phyloP scores from a whole-genome alignment of 2,113 vertebrate species.

The Nibea coibor region DNA sequence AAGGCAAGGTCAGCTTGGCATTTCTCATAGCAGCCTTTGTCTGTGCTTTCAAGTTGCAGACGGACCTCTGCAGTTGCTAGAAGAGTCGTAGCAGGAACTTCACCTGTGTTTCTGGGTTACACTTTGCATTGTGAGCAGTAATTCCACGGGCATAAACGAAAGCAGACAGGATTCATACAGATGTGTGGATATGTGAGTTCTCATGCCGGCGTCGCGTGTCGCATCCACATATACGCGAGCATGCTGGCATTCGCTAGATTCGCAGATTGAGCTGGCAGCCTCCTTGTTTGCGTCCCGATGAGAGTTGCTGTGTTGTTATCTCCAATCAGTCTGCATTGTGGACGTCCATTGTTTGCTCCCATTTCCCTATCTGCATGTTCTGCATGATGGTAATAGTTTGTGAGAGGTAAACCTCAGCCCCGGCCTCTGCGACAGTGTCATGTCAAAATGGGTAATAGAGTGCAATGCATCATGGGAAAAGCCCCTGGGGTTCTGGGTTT shows the following conservation, averaged over 20 bases:
- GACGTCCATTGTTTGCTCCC: conserved; percentile 51
- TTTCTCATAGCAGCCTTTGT: conserved; percentile 38
- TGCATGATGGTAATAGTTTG: conserved; percentile 66
- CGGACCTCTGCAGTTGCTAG: conserved; percentile 6
- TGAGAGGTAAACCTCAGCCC: conserved; percentile 71
- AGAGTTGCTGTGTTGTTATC: conserved; percentile 47
- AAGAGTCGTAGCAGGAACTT: conserved; percentile 35
- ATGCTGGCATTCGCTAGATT: conserved; percentile 18
- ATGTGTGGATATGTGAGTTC: conserved; percentile 48
- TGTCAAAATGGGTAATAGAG: conserved; percentile 75
- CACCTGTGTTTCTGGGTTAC: conserved; percentile 34
- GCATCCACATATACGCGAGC: conserved; percentile 48
- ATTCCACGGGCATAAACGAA: conserved; percentile 44
- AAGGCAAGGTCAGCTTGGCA: conserved; percentile 32
- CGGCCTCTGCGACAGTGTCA: conserved; percentile 56
- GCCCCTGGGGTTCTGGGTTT: conserved; percentile 52
- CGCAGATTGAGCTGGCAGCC: conserved; percentile 44
- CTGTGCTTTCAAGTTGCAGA: conserved; percentile 10
- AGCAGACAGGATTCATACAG: conserved; percentile 54
- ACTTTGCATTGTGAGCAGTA: conserved; percentile 25
- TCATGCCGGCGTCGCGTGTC: conserved; percentile 44
- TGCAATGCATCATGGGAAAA: conserved; percentile 71
- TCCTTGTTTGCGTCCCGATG: conserved; percentile 28
- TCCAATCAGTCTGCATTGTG: conserved; percentile 39
- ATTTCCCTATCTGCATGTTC: conserved; percentile 36